Evolutionary conservation across 2,888 invertebrate species (phyloP).

Genomic region (Atrina japonica): DNA sequence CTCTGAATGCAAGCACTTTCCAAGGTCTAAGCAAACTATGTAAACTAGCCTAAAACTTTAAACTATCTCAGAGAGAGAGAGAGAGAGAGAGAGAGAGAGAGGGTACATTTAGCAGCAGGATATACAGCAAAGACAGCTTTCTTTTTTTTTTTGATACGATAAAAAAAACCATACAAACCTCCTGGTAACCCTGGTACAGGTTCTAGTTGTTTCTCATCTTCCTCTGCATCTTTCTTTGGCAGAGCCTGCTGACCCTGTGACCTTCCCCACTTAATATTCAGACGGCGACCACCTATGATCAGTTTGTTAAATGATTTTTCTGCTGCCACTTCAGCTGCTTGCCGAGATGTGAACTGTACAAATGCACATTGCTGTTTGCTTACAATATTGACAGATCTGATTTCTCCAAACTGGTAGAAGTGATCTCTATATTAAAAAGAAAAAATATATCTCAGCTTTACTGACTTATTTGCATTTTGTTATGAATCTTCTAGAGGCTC

Average conservation of each 20-base stretch:
- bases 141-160: too few relatives aligned
- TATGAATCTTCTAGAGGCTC: too few relatives aligned
- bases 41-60: too few relatives aligned
- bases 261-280: constrained; percentile 99
- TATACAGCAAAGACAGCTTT: too few relatives aligned
- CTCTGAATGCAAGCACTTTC: too few relatives aligned
- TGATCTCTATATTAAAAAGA: constrained; percentile 86
- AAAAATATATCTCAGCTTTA: too few relatives aligned
- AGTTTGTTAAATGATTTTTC: constrained; percentile 93
- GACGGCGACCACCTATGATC: constrained; percentile 87
- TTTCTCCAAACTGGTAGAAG: constrained; percentile 99
- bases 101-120: too few relatives aligned
- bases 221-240: constrained; percentile 68
- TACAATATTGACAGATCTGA: constrained; percentile 94
- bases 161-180: too few relatives aligned
- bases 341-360: constrained; percentile 95
- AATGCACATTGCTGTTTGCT: constrained; percentile 96
- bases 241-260: constrained; percentile 87
- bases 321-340: constrained; percentile 92
- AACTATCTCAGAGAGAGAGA: too few relatives aligned
- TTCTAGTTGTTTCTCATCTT: constrained; percentile 82
- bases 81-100: too few relatives aligned
- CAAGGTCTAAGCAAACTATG: too few relatives aligned
- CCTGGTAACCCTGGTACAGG: constrained; percentile 91
- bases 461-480: too few relatives aligned